Evolutionary conservation across 2,888 invertebrate species (phyloP), one percentile per base, ranked within the genome.

Genomic region (Rhaphigaster nebulosa): DNA sequence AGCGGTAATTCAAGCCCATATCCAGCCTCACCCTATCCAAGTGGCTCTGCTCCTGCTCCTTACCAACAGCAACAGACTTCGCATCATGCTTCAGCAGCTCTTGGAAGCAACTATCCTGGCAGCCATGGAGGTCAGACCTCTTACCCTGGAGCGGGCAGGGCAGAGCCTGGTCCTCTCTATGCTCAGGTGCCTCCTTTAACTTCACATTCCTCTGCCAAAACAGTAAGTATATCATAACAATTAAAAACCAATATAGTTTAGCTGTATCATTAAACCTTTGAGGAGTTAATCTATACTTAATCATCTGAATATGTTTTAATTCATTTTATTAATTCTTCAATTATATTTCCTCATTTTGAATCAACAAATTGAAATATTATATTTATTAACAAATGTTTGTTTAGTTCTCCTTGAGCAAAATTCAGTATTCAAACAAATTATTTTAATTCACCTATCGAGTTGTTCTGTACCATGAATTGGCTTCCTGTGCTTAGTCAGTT

Each of bases 31-130:
- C 41, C 91, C 29, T 90, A 89, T 84, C 91, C 93, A 34, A 88
- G 88, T 87, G 89, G 76, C 92, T 92, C 80, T 84, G 87, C 87
- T 70, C 90, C 87, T 56, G 56, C 60, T 54, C 38, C 56, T 50
- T 70, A 65, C 87, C 90, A 87, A n/a, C 91, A 60, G 34, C 89
- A 93, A 84, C 92, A 93, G 45, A 92, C 92, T 26, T 91, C 93
- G 13, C 93, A 93, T 45, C 92, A 91, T 87, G 91, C 88, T 50
- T 87, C 91, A 26, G 91, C 45, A 45, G 65, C 93, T 56, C 60
- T 23, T 87, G 87, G 29, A 84, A 90, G 56, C 92, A 92, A 60
- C 91, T 91, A 89, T 52, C 91, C 84, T 34, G 92, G 92, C 88
- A 90, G 87, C 38, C 88, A 91, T 34, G 88, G 91, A 50, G 91